Base-by-base conservation (phyloP, 2,113 vertebrate species). In the Amphiprion percula region DNA sequence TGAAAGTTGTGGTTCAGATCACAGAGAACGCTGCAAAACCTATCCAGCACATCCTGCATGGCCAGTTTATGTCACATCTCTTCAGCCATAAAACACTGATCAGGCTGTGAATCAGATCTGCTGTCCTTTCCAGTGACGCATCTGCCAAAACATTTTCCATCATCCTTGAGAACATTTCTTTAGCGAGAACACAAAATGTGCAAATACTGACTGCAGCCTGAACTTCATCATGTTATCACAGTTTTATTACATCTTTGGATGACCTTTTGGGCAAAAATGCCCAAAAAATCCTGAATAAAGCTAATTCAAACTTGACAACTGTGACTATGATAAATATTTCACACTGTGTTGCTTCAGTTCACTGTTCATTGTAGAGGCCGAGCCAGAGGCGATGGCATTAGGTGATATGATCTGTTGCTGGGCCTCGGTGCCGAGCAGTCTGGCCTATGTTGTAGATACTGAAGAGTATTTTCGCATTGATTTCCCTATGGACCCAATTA, bases 401-500 rank as follows among this genome's bases (percentile, higher is more conserved):
- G 70, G 79, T 86, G 87, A 90, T 82, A 74, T 83, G 82, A 88
- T 89, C 78, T 52, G 66, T 49, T 64, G 69, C 55, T 50, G 82
- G 71, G 74, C 63, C 65, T 85, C 39, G 74, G 79, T 74, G 80
- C 84, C 84, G 70, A 80, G 61, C 68, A 74, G 82, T 90, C 86
- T 74, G 74, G 68, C 66, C 77, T 80, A 73, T n/a, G 17, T 74
- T 73, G 68, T 47, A 84, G 84, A 83, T 63, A 88, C 72, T 65
- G 54, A 84, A 71, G 61, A 68, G 64, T 41, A 62, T 79, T 88
- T 83, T 83, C 68, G 53, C 61, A 73, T 28, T 87, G 90, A 90
- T 90, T 92, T 92, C 83, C 89, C 91, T 0, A 50, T 5, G 80
- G 87, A 87, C 30, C 77, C 80, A 90, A 91, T 94, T 93, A 93